These are phyloP conservation scores for Myanophis thanlyinensis DNA, from an alignment of 2,113 vertebrate genomes.

Conservation along the genomic window DNA sequence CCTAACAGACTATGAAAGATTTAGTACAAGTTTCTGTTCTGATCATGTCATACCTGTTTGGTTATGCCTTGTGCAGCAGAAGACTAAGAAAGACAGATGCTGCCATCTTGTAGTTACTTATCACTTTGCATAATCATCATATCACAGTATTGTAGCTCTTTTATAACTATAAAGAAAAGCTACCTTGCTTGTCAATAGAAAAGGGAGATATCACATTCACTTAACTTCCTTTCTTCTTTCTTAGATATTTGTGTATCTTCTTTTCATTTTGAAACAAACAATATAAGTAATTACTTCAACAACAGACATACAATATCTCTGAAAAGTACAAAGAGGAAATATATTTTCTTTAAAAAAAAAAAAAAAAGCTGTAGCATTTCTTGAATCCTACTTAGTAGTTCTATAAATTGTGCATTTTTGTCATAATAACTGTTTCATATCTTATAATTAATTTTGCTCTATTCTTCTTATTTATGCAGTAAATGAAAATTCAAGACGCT, in stretches of 20 bases:
- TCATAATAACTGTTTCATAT: not conserved
- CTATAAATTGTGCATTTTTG: not conserved
- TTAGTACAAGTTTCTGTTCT: constrained; percentile 65
- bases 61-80: constrained; percentile 18
- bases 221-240: not conserved
- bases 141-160: constrained; percentile 32
- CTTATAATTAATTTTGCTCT: not conserved
- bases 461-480: not conserved
- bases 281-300: not conserved
- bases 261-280: not conserved
- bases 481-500: not conserved
- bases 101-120: constrained; percentile 46
- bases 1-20: constrained; percentile 71
- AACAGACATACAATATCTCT: not conserved
- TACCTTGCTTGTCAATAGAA: not conserved
- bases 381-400: not conserved
- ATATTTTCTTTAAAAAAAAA: not conserved
- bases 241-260: not conserved
- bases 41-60: constrained; percentile 54
- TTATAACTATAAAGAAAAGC: constrained; percentile 36
- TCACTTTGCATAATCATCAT: constrained; percentile 60
- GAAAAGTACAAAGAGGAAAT: not conserved
- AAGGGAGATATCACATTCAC: not conserved
- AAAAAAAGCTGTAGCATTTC: not conserved
- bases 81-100: constrained; percentile 51